Evolutionary conservation across 2,797 vertebrate species (phyloP), one percentile per base, ranked within the genome.

Genomic region (Sebastiscus albofasciatus): DNA sequence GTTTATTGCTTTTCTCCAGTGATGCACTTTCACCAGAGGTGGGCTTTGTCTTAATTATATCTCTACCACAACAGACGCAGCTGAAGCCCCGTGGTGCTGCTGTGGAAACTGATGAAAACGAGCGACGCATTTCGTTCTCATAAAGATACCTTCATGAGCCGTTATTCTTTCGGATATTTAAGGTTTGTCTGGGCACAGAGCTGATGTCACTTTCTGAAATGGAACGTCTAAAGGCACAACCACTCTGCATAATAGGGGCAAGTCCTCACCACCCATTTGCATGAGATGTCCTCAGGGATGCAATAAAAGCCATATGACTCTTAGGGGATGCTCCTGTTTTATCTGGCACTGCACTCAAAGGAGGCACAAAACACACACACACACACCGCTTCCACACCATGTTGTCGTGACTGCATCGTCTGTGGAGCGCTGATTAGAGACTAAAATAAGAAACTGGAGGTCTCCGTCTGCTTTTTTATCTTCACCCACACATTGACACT

Each of bases 31-130:
- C 89, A 90, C 90, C 91, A 82, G 89, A 93, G 88, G 90, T 90
- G 86, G 89, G 84, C 90, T 89, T 75, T 49, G 81, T 88, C 90
- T 85, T 92, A 93, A 94, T 93, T 94, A 94, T 90, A 89, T 86
- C 81, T 85, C 72, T 66, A 59, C 75, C 81, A 89, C 90, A 93
- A 92, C 81, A 85, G 80, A 89, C 58, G 86, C 84, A 84, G 79
- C 67, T 71, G 56, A 77, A 84, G 61, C 81, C 78, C 82, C 52
- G 62, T 22, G 42, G 82, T 77, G 84, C 90, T 84, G 83, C 88
- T 82, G 76, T 85, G 72, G 84, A 90, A 89, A 70, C 66, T 64
- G 71, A 87, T 85, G 75, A 86, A 80, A 85, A 75, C 69, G 10
- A 42, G 3, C 67, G 33, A 67, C 18, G 7, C 24, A 26, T 82